These are phyloP conservation scores for Alexandromys fortis DNA, from an alignment of 2,113 vertebrate species.

Conservation along the genomic window DNA sequence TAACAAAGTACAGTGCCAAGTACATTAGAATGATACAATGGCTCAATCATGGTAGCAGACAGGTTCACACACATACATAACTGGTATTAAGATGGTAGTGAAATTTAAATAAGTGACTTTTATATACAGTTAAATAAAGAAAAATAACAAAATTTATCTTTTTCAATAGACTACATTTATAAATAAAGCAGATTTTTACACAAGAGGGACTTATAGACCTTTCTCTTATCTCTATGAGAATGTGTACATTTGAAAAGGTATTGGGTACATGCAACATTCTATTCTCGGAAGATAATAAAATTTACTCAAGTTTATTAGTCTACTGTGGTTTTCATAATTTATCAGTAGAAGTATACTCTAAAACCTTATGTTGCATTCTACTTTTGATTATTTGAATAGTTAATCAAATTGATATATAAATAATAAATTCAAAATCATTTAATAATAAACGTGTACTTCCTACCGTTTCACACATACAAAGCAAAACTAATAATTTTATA, in stretches of 20 bases:
- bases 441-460: not conserved
- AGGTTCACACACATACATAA: not conserved
- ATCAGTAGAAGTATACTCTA: not conserved
- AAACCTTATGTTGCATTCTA: not conserved
- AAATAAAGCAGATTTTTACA: not conserved
- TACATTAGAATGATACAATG: not conserved
- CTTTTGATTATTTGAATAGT: not conserved
- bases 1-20: not conserved
- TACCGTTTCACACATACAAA: not conserved
- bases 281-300: not conserved
- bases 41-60: not conserved
- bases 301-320: not conserved
- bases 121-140: not conserved
- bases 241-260: not conserved
- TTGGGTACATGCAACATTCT: not conserved
- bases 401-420: not conserved
- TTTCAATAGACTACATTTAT: not conserved
- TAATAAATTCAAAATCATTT: not conserved
- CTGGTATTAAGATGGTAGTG: not conserved
- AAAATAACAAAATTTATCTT: not conserved
- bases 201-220: not conserved
- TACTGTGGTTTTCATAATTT: not conserved
- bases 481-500: not conserved
- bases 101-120: constrained; percentile 19
- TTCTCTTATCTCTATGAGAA: not conserved